Conservation (phyloP, 1,140 invertebrate genomes). For the Fopius arisanus region DNA sequence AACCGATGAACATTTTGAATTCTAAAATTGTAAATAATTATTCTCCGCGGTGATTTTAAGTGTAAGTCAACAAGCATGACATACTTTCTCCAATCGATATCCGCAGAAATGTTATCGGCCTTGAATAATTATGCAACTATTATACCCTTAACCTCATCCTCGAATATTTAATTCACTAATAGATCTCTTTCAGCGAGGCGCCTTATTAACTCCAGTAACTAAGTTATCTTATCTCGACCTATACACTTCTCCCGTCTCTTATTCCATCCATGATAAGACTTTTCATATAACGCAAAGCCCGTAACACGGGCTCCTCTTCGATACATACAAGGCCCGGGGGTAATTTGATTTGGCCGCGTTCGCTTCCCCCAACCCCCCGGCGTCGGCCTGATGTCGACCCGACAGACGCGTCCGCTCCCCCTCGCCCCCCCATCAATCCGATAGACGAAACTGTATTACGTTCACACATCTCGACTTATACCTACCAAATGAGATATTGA, state of each 20-base stretch:
- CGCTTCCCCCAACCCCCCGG: constrained; percentile 36
- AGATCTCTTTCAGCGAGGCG: neutral
- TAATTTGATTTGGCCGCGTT: constrained; percentile 56
- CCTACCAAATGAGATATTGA: constrained; percentile 61
- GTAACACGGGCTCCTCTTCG: constrained; percentile 36
- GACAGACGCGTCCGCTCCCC: constrained; percentile 30
- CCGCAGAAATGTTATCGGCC: neutral
- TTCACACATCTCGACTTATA: constrained; percentile 54
- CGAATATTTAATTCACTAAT: neutral
- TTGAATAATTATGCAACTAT: neutral
- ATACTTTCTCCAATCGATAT: neutral
- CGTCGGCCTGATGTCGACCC: constrained; percentile 34
- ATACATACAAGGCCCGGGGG: constrained; percentile 45
- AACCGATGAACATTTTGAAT: no score
- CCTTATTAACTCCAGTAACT: neutral
- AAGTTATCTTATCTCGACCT: neutral
- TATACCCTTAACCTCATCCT: neutral
- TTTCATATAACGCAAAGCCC: constrained; percentile 33
- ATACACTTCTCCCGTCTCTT: constrained; percentile 28
- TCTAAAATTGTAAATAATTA: no score
- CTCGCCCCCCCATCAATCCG: constrained; percentile 8
- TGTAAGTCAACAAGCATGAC: no score
- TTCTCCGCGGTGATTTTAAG: no score
- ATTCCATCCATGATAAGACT: constrained; percentile 30
- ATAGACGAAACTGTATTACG: constrained; percentile 54